Evolutionary conservation across 2,888 invertebrate species (phyloP).

Genomic region (Griposia aprilina): DNA sequence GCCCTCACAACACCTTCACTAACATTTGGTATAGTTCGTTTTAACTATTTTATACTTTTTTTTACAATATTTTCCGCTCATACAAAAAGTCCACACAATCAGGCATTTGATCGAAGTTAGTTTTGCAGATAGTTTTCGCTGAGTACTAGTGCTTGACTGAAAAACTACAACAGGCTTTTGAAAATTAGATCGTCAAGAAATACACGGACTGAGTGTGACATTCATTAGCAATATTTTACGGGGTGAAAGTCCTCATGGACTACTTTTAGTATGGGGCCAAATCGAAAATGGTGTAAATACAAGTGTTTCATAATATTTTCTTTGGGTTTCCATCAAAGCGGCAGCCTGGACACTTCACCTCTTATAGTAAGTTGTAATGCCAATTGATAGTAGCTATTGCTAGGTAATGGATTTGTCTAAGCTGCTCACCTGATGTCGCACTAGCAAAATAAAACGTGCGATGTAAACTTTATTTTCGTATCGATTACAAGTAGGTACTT

Average conservation of each 20-base stretch:
- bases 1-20: conserved; percentile 5
- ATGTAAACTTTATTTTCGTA: neutral
- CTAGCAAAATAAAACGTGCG: neutral
- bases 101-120: neutral
- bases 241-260: neutral
- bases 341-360: too few relatives aligned
- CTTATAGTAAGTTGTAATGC: too few relatives aligned
- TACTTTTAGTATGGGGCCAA: neutral
- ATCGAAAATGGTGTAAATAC: neutral
- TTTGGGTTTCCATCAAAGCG: neutral
- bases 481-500: neutral
- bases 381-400: too few relatives aligned
- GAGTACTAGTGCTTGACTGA: neutral
- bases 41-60: neutral
- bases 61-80: neutral
- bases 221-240: neutral
- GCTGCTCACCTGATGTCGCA: neutral
- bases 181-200: neutral
- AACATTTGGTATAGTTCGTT: neutral
- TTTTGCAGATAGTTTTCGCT: neutral
- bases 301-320: neutral
- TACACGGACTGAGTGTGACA: neutral
- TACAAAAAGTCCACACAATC: neutral
- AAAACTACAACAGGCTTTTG: neutral
- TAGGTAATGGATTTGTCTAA: too few relatives aligned